Conservation (phyloP, 2,113 vertebrate species). For the Chaetura pelagica region DNA sequence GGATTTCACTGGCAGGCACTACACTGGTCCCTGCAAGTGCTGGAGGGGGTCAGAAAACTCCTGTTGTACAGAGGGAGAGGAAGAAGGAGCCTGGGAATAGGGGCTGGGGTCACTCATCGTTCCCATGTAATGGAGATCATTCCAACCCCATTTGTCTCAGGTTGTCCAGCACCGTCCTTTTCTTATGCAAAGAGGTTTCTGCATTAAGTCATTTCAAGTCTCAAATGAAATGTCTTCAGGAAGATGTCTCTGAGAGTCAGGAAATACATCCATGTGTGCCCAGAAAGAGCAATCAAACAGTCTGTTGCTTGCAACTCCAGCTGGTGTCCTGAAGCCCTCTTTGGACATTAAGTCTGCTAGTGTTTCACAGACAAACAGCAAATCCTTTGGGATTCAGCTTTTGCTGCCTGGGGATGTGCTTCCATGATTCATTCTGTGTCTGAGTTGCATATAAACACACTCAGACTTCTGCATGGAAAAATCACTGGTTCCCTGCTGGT, state of each 20-base stretch:
- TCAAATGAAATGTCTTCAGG: background rate
- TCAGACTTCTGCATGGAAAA: slow-evolving; percentile 56
- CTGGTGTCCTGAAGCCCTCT: slow-evolving; percentile 7
- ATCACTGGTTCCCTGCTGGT: slow-evolving; percentile 26
- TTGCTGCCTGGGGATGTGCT: slow-evolving; percentile 18
- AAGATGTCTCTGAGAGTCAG: background rate
- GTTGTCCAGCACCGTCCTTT: fast-evolving
- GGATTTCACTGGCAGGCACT: background rate
- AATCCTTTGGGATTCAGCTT: background rate
- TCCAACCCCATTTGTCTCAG: fast-evolving
- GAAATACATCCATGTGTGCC: background rate
- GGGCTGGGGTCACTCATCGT: background rate
- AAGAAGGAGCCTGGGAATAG: background rate
- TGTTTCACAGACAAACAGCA: slow-evolving; percentile 9
- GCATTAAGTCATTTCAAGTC: background rate
- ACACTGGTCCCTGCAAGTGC: fast-evolving
- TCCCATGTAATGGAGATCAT: background rate
- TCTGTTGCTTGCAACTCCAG: background rate
- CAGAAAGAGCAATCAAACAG: background rate
- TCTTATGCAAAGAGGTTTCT: background rate
- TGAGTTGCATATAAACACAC: slow-evolving; percentile 41
- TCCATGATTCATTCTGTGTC: slow-evolving; percentile 32
- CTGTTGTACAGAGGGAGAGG: background rate
- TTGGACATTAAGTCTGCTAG: background rate
- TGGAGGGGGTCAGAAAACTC: background rate